These are phyloP conservation scores for Crotalus viridis DNA, from an alignment of 2,113 vertebrate genomes.

Conservation along the genomic window DNA sequence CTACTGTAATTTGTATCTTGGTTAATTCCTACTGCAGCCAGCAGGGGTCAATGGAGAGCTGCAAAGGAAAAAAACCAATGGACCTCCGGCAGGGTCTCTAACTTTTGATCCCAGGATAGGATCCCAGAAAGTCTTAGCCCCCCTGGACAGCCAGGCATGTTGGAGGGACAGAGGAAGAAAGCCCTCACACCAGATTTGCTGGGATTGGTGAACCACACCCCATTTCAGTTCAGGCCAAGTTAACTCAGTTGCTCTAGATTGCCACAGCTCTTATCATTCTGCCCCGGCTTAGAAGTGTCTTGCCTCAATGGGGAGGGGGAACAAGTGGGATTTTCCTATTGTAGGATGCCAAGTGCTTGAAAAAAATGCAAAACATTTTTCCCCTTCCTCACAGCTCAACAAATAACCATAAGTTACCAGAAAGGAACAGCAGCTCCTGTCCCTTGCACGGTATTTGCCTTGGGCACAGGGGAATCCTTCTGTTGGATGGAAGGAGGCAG, in stretches of 20 bases:
- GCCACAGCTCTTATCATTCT: background rate
- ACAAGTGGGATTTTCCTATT: background rate
- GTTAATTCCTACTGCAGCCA: constrained; percentile 13
- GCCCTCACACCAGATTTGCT: background rate
- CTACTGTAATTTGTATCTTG: background rate
- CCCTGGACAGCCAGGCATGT: no score
- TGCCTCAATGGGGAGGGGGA: background rate
- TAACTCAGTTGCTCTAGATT: background rate
- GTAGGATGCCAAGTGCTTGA: background rate
- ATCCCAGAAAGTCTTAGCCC: background rate
- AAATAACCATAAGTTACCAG: background rate
- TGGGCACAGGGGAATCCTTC: background rate
- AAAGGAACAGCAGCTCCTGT: background rate
- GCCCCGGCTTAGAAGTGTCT: background rate
- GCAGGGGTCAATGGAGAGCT: constrained; percentile 25
- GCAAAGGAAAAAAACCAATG: background rate
- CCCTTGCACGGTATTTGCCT: background rate
- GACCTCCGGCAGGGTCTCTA: background rate
- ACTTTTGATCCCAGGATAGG: background rate
- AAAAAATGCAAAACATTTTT: background rate
- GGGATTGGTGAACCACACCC: background rate
- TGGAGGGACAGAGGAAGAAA: background rate
- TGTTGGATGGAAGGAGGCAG: background rate
- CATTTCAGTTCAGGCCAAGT: background rate
- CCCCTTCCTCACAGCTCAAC: background rate